phyloP scores from a whole-genome alignment of 2,888 invertebrate genomes.

The Syrista parreyssii region DNA sequence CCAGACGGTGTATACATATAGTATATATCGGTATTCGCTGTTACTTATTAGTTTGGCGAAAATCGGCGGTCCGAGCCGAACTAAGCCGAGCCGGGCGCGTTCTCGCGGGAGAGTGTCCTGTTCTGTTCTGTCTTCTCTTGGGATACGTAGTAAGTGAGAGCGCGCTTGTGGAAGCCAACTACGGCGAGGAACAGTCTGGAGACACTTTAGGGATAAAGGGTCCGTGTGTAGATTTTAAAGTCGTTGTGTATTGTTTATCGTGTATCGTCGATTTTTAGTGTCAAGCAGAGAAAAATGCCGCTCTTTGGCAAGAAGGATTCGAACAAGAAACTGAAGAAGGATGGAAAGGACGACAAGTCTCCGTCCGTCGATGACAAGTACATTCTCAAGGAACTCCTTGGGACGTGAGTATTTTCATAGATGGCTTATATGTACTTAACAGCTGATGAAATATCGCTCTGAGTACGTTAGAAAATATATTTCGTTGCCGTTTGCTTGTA shows the following conservation, averaged over 20 bases:
- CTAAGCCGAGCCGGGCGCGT: neutral
- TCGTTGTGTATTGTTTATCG: neutral
- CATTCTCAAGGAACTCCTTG: conserved; percentile 87
- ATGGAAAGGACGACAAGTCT: conserved; percentile 82
- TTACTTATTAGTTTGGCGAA: neutral
- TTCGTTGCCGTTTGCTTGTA: neutral
- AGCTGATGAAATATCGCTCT: neutral
- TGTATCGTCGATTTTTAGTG: neutral
- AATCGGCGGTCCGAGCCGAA: neutral
- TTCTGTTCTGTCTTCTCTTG: neutral
- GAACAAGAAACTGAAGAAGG: conserved; percentile 87
- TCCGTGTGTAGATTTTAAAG: neutral
- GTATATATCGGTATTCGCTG: neutral
- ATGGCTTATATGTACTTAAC: neutral
- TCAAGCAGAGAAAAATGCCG: conserved; percentile 75
- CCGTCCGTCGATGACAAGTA: conserved; percentile 92
- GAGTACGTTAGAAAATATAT: neutral
- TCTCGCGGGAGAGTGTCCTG: neutral
- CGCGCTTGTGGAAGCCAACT: neutral
- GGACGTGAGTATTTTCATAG: conserved; percentile 75
- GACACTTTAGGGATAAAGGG: neutral
- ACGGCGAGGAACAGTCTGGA: neutral
- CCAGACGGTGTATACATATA: neutral
- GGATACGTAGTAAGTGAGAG: neutral
- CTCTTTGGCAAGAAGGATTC: conserved; percentile 91